Evolutionary conservation across 2,113 vertebrate species (phyloP).

Genomic region (Pseudolaguvia tuberculata): DNA sequence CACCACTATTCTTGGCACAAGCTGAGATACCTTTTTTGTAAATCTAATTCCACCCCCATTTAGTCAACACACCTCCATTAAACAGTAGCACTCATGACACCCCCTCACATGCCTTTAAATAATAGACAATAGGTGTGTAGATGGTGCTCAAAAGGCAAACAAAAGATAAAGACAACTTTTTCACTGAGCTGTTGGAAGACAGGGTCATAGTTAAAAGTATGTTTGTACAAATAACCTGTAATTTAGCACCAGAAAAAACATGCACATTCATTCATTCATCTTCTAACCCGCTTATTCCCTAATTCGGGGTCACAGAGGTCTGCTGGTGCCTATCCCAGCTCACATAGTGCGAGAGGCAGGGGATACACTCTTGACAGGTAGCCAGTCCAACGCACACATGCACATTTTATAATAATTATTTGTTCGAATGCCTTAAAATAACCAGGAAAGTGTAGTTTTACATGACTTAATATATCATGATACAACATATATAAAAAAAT

Average conservation of each 20-base stretch:
- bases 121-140: slow-evolving; percentile 61
- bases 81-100: slow-evolving; percentile 54
- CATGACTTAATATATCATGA: too few relatives aligned
- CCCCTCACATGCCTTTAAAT: slow-evolving; percentile 9
- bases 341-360: too few relatives aligned
- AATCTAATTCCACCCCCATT: slow-evolving; percentile 69
- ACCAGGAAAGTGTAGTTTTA: too few relatives aligned
- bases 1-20: slow-evolving; percentile 22
- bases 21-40: slow-evolving; percentile 65
- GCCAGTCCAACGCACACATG: too few relatives aligned
- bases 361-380: too few relatives aligned
- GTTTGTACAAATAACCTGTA: background rate
- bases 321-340: too few relatives aligned
- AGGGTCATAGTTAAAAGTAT: background rate
- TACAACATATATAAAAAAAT: too few relatives aligned
- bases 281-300: too few relatives aligned
- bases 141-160: slow-evolving; percentile 46
- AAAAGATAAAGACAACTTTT: slow-evolving; percentile 44
- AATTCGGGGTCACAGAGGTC: too few relatives aligned
- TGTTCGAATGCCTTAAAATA: too few relatives aligned
- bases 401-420: too few relatives aligned
- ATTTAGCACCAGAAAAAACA: background rate
- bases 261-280: too few relatives aligned
- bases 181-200: slow-evolving; percentile 3
- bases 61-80: slow-evolving; percentile 66